Conservation (phyloP, 2,113 vertebrate genomes). For the Rhinoderma darwinii region DNA sequence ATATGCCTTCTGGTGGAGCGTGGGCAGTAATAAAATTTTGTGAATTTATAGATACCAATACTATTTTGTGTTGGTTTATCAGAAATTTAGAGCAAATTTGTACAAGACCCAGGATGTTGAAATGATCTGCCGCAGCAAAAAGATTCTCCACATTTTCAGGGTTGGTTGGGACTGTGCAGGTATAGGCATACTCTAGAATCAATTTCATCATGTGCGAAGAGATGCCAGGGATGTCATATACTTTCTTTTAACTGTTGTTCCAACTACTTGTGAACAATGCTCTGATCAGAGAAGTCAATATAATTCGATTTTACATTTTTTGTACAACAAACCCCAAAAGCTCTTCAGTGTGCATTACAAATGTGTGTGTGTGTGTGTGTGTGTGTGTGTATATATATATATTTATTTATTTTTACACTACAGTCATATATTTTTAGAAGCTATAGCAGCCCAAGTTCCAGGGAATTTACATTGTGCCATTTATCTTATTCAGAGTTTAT, state of each 20-base stretch:
- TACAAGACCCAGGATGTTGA: slow-evolving; percentile 74
- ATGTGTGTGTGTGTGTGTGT: too few relatives aligned
- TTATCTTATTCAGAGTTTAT: too few relatives aligned
- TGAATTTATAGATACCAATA: slow-evolving; percentile 79
- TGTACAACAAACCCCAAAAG: too few relatives aligned
- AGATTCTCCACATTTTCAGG: slow-evolving; percentile 73
- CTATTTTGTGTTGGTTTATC: slow-evolving; percentile 75
- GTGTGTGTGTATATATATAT: too few relatives aligned
- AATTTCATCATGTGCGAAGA: slow-evolving; percentile 78
- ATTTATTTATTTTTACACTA: too few relatives aligned
- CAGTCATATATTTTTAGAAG: too few relatives aligned
- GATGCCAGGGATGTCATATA: slow-evolving; percentile 75
- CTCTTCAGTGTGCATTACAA: too few relatives aligned
- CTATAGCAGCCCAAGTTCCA: too few relatives aligned
- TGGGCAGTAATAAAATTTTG: slow-evolving; percentile 69
- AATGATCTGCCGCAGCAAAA: slow-evolving; percentile 74
- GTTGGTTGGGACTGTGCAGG: slow-evolving; percentile 69
- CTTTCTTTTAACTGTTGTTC: slow-evolving; percentile 70
- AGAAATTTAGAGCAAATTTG: slow-evolving; percentile 77
- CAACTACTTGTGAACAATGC: slow-evolving; percentile 77
- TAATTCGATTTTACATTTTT: too few relatives aligned
- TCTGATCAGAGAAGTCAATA: too few relatives aligned
- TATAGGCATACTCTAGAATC: slow-evolving; percentile 80
- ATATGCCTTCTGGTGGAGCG: slow-evolving; percentile 73
- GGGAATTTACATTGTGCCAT: too few relatives aligned